Base-by-base conservation (phyloP, 2,888 invertebrate genomes). In the Noctua comes region DNA sequence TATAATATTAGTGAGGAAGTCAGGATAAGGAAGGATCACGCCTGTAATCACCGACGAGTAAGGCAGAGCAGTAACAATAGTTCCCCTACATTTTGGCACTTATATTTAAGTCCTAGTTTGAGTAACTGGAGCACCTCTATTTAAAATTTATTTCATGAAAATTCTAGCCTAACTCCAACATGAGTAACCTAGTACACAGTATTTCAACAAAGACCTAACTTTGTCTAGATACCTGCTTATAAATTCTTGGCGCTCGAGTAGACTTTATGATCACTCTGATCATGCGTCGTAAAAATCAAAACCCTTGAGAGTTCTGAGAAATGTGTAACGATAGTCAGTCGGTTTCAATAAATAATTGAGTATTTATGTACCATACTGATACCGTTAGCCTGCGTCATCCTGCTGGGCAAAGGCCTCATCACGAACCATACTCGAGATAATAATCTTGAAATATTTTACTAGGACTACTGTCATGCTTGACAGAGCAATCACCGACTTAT, bases 181-280 rank as follows among this genome's bases (percentile, higher is more conserved):
- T 6, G 48, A 48, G 48, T 48, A 48, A 48, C 48, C 48, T 51
- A 27, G n/a, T n/a, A 16, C 1, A n/a, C 5, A n/a, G 16, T 27
- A 59, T 27, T 27, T 18, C 27, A 59, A 59, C 27, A 59, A 27
- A 59, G 27, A 31, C 18, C 8, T 8, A 8, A 31, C 48, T 0
- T 65, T n/a, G 36, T 57, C 48, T 31, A 69, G 48, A 57, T 65
- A 69, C 48, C 65, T 69, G 57, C 48, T 83, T 77, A 77, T 80
- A 69, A 83, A 80, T 69, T 83, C 40, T 65, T 69, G 24, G 7
- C 65, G 57, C 69, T 77, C 8, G 57, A 83, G 48, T 77, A 83
- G 40, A 77, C 80, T 80, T 83, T 80, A 83, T 83, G 68, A 57
- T 51, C 64, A 24, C 36, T 83, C 64, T 77, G 78, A 80, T 77